Conservation (phyloP, 2,888 invertebrate species). For the Zootermopsis nevadensis region DNA sequence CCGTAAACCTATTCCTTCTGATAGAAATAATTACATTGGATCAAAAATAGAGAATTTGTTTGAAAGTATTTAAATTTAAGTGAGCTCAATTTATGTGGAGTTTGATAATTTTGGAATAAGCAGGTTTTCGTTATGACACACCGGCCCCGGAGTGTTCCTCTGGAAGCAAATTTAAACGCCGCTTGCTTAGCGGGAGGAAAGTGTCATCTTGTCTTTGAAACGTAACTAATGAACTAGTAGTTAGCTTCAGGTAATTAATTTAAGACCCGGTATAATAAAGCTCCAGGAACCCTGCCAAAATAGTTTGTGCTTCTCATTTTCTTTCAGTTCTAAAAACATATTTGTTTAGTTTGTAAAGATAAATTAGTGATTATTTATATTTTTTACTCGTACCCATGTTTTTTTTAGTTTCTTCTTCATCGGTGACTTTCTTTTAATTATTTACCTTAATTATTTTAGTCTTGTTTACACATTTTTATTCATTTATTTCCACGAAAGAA, state of each 20-base stretch:
- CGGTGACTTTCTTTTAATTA: too few species aligned
- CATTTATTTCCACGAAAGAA: too few species aligned
- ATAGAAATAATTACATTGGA: too few species aligned
- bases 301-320: slow-evolving; percentile 1
- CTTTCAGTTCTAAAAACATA: background rate
- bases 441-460: too few species aligned
- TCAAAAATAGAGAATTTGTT: too few species aligned
- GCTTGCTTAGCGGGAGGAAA: slow-evolving; percentile 13
- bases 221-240: slow-evolving; percentile 11
- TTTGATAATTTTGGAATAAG: background rate
- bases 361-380: too few species aligned
- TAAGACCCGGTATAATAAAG: slow-evolving; percentile 2
- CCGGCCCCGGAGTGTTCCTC: background rate
- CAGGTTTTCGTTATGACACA: background rate
- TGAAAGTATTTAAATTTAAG: background rate
- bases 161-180: background rate
- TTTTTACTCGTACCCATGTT: too few species aligned
- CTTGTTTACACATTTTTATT: too few species aligned
- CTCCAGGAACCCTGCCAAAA: slow-evolving; percentile 6
- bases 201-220: slow-evolving; percentile 11
- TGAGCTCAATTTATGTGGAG: background rate
- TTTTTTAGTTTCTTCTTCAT: too few species aligned
- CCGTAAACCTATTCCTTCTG: too few species aligned
- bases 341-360: too few species aligned
- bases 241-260: slow-evolving; percentile 11